phyloP scores from a whole-genome alignment of 1,140 invertebrate species.

The Cherax destructor region DNA sequence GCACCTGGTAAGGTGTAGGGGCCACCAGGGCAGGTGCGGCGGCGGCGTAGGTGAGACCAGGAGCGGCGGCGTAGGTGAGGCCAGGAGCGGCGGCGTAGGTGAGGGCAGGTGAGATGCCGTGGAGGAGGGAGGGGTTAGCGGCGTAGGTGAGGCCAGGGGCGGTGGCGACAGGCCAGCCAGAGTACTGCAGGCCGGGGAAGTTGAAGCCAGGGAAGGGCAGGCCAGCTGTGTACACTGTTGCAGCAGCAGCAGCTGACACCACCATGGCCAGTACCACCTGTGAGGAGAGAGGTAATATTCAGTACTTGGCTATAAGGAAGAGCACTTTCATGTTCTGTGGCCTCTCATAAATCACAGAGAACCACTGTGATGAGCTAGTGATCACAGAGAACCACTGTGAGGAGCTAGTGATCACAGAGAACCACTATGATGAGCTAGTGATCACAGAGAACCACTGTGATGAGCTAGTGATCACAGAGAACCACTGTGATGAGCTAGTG shows the following conservation, averaged over 20 bases:
- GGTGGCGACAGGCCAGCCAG: not conserved
- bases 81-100: not conserved
- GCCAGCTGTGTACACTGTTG: slow-evolving; percentile 1
- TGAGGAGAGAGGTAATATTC: too few species aligned
- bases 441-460: too few species aligned
- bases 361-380: too few species aligned
- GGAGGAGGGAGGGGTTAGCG: not conserved
- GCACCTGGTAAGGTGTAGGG: slow-evolving; percentile 28
- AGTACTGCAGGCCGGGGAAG: not conserved
- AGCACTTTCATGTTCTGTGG: not conserved
- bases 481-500: too few species aligned
- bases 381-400: too few species aligned
- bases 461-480: too few species aligned
- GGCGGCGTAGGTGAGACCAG: not conserved
- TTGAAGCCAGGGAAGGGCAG: not conserved
- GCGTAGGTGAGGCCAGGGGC: not conserved
- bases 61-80: not conserved
- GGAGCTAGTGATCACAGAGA: too few species aligned
- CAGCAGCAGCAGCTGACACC: not conserved
- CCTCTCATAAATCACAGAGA: too few species aligned
- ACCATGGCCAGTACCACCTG: slow-evolving; percentile 28
- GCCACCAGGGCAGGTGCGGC: slow-evolving; percentile 11
- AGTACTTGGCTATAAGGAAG: not conserved
- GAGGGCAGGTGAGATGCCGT: not conserved
- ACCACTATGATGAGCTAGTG: too few species aligned